phyloP scores from a whole-genome alignment of 2,888 invertebrate genomes.

The Archips crataeganus region DNA sequence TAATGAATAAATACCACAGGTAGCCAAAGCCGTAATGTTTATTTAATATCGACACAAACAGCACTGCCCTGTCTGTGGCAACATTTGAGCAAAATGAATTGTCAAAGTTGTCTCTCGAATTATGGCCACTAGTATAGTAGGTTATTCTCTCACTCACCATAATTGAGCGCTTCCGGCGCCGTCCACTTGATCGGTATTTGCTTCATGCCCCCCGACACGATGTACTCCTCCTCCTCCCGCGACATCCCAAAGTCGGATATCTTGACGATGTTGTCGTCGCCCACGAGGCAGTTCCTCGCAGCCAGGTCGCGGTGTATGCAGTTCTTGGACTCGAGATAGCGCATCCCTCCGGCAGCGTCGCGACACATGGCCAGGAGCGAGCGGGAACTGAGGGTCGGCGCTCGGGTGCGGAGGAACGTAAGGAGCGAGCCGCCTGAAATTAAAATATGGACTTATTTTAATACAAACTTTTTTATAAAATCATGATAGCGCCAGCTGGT shows the following conservation, averaged over 20 bases:
- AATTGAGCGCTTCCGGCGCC: conserved; percentile 98
- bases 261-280: conserved; percentile 95
- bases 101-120: too few species aligned
- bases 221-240: conserved; percentile 97
- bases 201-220: conserved; percentile 98
- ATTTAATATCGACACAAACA: too few species aligned
- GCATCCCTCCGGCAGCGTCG: conserved; percentile 97
- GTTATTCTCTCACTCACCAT: conserved; percentile 84
- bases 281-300: conserved; percentile 96
- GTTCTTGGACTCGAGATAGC: conserved; percentile 97
- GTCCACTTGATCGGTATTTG: conserved; percentile 99
- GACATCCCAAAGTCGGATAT: conserved; percentile 99
- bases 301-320: conserved; percentile 98
- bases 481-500: too few species aligned
- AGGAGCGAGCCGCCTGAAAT: conserved; percentile 94
- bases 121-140: too few species aligned
- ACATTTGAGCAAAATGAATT: too few species aligned
- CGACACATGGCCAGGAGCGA: conserved; percentile 95
- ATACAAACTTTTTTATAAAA: too few species aligned
- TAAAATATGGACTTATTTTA: neutral
- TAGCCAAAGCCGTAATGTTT: too few species aligned
- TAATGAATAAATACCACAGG: too few species aligned
- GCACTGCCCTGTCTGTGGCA: too few species aligned
- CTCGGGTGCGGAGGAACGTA: conserved; percentile 94
- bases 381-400: conserved; percentile 87